A percentile compares a stretch with the other conserved stretches of the same genome.
Evolutionary conservation across 2,888 invertebrate species (phyloP).

Genomic region (Drosophila buzzatii): DNA sequence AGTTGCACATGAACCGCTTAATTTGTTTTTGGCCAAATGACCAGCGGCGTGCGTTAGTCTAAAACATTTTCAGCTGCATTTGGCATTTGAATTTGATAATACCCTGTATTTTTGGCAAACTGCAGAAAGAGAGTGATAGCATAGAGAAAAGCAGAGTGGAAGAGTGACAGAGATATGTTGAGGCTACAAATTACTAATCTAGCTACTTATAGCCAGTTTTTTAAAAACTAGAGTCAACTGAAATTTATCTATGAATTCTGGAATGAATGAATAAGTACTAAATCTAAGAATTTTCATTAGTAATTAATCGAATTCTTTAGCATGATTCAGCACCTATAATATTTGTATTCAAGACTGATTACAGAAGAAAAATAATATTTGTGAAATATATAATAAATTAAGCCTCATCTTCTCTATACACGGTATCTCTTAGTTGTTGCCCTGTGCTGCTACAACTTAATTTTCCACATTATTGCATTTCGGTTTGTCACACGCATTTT

Average conservation of each 20-base stretch:
- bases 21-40: constrained; percentile 39
- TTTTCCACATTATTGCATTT: constrained; percentile 30
- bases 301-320: not conserved
- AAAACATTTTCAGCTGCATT: constrained; percentile 6
- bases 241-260: not conserved
- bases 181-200: not conserved
- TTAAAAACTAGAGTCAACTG: not conserved
- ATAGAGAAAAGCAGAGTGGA: not conserved
- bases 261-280: not conserved
- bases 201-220: not conserved
- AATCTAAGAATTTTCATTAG: not conserved
- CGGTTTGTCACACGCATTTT: constrained; percentile 31
- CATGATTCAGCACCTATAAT: no score
- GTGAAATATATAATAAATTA: not conserved
- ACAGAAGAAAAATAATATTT: not conserved
- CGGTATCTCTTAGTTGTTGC: constrained; percentile 9
- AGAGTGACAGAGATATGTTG: not conserved
- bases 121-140: not conserved
- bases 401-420: no score
- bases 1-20: constrained; percentile 50
- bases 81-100: not conserved
- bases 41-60: not conserved
- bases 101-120: not conserved
- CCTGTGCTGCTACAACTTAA: constrained; percentile 8
- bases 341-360: no score